phyloP scores from a whole-genome alignment of 2,797 vertebrate species.

The Glossophaga mutica region DNA sequence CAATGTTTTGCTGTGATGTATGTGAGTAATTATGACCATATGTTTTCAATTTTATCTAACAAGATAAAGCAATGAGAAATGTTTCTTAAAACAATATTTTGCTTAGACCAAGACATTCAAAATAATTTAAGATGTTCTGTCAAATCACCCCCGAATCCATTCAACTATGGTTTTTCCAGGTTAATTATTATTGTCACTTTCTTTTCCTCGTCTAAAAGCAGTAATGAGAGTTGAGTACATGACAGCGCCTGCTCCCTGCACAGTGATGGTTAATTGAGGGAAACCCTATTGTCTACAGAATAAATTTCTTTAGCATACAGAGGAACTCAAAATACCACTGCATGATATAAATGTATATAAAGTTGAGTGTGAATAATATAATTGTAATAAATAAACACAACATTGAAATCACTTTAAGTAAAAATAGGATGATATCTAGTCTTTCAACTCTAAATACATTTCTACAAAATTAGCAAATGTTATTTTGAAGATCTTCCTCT shows the following conservation, averaged over 20 bases:
- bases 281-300: neutral
- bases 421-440: neutral
- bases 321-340: neutral
- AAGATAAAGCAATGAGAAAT: slow-evolving; percentile 45
- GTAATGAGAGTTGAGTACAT: neutral
- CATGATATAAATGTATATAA: neutral
- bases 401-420: neutral
- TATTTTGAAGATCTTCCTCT: neutral
- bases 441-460: neutral
- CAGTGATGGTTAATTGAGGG: neutral
- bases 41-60: slow-evolving; percentile 49
- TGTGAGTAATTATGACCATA: slow-evolving; percentile 43
- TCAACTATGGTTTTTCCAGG: neutral
- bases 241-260: neutral
- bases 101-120: slow-evolving; percentile 29
- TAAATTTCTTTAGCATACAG: neutral
- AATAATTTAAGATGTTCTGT: slow-evolving; percentile 27
- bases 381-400: neutral
- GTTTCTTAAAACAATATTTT: slow-evolving; percentile 46
- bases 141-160: neutral
- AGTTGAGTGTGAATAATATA: neutral
- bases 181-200: neutral
- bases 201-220: neutral
- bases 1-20: slow-evolving; percentile 44
- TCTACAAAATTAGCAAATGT: neutral